Evolutionary conservation across 2,797 vertebrate genomes (phyloP).

Genomic region (Steatocranus sp.): DNA sequence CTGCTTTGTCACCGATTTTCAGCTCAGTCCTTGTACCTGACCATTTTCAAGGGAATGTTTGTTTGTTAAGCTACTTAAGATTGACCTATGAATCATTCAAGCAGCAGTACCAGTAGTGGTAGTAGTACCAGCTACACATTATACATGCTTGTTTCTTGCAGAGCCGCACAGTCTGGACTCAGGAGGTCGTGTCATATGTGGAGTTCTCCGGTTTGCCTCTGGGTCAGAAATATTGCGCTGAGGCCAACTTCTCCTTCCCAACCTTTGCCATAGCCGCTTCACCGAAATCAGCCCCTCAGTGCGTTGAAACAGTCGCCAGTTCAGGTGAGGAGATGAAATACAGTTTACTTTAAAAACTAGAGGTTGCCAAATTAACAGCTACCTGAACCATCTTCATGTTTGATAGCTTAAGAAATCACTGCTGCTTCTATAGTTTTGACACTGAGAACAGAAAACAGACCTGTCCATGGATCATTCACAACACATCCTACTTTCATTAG

Average conservation of each 20-base stretch:
- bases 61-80: not conserved
- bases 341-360: not conserved
- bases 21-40: not conserved
- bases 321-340: slow-evolving; percentile 12
- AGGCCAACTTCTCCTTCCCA: slow-evolving; percentile 65
- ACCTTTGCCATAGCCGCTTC: slow-evolving; percentile 56
- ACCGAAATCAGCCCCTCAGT: slow-evolving; percentile 41
- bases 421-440: not conserved
- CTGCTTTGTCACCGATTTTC: not conserved
- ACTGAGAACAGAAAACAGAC: not conserved
- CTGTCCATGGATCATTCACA: not conserved
- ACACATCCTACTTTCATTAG: not conserved
- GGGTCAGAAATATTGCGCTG: slow-evolving; percentile 65
- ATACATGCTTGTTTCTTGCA: slow-evolving; percentile 1
- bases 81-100: not conserved
- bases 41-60: not conserved
- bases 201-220: slow-evolving; percentile 49
- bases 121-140: not conserved
- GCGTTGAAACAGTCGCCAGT: slow-evolving; percentile 37
- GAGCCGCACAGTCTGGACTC: slow-evolving; percentile 56
- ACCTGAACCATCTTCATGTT: not conserved
- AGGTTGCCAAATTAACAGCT: not conserved
- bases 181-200: not conserved
- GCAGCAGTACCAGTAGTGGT: not conserved
- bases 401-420: not conserved